Evolutionary conservation across 2,113 vertebrate genomes (phyloP).

Genomic region (Rhizomys pruinosus): DNA sequence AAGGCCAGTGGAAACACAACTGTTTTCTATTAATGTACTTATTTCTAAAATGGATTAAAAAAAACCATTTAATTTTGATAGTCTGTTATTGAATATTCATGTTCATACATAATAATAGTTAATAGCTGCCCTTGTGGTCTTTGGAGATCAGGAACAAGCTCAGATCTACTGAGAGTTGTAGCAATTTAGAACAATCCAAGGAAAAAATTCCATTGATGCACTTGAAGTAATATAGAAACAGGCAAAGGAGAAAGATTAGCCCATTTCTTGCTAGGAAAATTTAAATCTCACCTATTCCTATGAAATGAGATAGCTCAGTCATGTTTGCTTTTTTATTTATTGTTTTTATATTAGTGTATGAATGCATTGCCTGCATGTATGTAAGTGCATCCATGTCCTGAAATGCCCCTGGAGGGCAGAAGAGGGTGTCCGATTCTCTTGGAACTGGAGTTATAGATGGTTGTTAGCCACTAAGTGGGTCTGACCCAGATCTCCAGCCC

Average conservation of each 20-base stretch:
- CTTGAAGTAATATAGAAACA: not conserved
- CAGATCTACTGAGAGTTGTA: not conserved
- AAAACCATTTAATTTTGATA: conserved; percentile 3
- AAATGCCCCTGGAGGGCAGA: too few species aligned
- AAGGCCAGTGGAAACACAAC: not conserved
- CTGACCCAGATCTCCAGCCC: too few species aligned
- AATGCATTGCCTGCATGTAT: too few species aligned
- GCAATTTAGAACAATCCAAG: not conserved
- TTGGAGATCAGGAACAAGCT: not conserved
- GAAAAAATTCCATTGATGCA: not conserved
- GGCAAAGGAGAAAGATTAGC: not conserved
- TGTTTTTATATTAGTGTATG: too few species aligned
- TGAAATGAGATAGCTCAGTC: not conserved
- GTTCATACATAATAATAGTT: not conserved
- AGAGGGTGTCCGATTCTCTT: too few species aligned
- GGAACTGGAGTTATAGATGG: too few species aligned
- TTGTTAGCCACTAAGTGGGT: too few species aligned
- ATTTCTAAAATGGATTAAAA: not conserved
- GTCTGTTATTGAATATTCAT: not conserved
- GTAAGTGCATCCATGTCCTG: too few species aligned
- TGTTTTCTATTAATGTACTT: not conserved
- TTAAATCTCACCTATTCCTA: not conserved
- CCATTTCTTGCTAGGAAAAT: not conserved
- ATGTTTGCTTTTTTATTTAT: too few species aligned
- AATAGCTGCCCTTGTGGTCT: not conserved